Conservation (phyloP, 2,797 vertebrate species). For the Nothura maculosa region DNA sequence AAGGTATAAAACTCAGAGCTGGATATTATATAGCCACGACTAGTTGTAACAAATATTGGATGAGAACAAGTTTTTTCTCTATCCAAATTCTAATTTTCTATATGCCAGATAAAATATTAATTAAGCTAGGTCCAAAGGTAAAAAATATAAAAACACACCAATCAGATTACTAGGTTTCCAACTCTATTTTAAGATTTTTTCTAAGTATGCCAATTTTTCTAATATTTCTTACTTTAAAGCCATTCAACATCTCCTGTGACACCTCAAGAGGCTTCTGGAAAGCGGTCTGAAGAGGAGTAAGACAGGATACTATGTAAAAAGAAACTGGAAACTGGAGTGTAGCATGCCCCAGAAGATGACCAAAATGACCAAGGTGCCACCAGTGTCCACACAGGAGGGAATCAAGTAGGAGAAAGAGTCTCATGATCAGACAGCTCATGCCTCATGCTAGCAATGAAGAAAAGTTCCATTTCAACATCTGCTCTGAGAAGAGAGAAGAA, state of each 20-base stretch:
- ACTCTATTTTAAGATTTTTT: neutral
- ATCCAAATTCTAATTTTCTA: neutral
- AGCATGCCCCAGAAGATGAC: neutral
- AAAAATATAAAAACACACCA: neutral
- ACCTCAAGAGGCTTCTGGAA: neutral
- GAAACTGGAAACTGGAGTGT: neutral
- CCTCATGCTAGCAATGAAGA: neutral
- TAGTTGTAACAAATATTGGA: neutral
- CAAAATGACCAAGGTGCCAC: neutral
- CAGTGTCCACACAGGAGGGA: neutral
- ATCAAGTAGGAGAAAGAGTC: neutral
- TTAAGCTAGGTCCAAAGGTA: neutral
- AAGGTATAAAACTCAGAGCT: neutral
- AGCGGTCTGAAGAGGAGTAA: neutral
- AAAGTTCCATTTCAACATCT: neutral
- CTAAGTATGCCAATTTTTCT: neutral
- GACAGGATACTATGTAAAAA: fast-evolving
- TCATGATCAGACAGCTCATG: neutral
- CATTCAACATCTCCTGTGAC: neutral
- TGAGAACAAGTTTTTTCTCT: neutral
- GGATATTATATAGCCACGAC: fast-evolving
- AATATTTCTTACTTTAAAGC: neutral
- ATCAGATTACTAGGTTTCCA: neutral
- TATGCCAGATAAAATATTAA: neutral
- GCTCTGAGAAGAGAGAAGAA: neutral